Base-by-base conservation (phyloP, 2,113 vertebrate species). In the Plecotus auritus region DNA sequence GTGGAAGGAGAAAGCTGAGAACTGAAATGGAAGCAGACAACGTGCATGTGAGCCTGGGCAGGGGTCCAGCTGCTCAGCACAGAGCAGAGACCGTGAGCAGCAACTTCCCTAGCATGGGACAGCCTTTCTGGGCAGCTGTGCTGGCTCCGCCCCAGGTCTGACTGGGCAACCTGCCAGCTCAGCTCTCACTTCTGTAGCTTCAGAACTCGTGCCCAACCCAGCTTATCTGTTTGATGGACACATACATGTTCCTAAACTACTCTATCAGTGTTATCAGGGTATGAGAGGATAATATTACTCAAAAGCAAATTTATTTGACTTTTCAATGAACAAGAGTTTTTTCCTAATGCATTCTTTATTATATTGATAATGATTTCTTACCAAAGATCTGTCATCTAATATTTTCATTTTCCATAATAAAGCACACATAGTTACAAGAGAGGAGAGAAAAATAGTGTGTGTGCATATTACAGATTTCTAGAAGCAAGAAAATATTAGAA, bases 121-220 rank as follows among this genome's bases (percentile, higher is more conserved):
- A 45, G 42, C 83, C 76, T 94, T 87, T 64, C 32, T 77, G 30
- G 76, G 77, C 84, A 93, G 92, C 96, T 95, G 88, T 91, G 80
- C 88, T 85, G 92, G 96, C 86, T 95, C 76, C 49, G 74, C 20
- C 85, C 92, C 81, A 80, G 49, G 10, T 85, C 88, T 61, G 77
- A 78, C 77, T 83, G 85, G 93, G 94, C 91, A 85, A 12, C 16
- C 23, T 51, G 88, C 95, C 95, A 94, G 22, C 17, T 22, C 17
- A 73, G 54, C 30, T 70, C n/a, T 56, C 70, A 49, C 37, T 42
- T 72, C 73, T 59, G 51, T 4, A 74, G 72, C 54, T 80, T 73
- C 92, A 93, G 85, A 92, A 69, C 59, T 66, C 51, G 23, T 23
- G 12, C 77, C 54, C 67, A 35, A 4, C 69, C 85, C 42, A 35